Conservation (phyloP, 1,140 invertebrate genomes). For the Halictus rubicundus region DNA sequence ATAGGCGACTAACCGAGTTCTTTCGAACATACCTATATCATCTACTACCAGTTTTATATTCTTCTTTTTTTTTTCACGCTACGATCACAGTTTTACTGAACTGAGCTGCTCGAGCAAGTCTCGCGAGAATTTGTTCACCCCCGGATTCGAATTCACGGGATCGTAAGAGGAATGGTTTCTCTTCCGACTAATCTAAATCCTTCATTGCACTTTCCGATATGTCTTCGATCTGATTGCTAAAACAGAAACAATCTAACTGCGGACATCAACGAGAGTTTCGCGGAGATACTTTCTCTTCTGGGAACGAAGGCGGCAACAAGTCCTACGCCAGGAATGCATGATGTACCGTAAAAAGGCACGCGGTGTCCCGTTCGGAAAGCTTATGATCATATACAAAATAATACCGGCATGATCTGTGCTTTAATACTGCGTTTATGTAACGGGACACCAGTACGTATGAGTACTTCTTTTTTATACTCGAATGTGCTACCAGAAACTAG, state of each 20-base stretch:
- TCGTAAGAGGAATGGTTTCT: slow-evolving; percentile 56
- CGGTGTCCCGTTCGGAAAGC: slow-evolving; percentile 6
- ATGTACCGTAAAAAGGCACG: slow-evolving; percentile 6
- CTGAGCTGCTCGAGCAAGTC: slow-evolving; percentile 70
- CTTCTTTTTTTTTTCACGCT: slow-evolving; percentile 51
- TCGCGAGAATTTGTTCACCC: slow-evolving; percentile 67
- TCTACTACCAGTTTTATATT: slow-evolving; percentile 56
- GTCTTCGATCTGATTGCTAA: slow-evolving; percentile 41
- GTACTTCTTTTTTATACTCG: neutral
- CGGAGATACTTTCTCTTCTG: slow-evolving; percentile 51
- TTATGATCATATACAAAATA: neutral
- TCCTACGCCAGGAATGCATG: slow-evolving; percentile 51
- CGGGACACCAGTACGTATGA: neutral
- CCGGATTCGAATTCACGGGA: slow-evolving; percentile 46
- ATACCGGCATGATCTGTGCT: neutral
- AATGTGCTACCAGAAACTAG: neutral
- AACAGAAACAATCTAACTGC: slow-evolving; percentile 28
- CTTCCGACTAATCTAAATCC: slow-evolving; percentile 63
- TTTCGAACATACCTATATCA: slow-evolving; percentile 47
- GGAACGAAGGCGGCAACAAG: slow-evolving; percentile 48
- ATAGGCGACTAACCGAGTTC: slow-evolving; percentile 69
- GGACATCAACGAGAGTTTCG: neutral
- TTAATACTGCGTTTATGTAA: neutral
- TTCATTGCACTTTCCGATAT: slow-evolving; percentile 72
- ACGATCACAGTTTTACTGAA: slow-evolving; percentile 79